Percentiles rank a stretch among this genome's conserved stretches.
Evolutionary conservation across 2,113 vertebrate species (phyloP).

Genomic region (Phrynosoma blainvillii): DNA sequence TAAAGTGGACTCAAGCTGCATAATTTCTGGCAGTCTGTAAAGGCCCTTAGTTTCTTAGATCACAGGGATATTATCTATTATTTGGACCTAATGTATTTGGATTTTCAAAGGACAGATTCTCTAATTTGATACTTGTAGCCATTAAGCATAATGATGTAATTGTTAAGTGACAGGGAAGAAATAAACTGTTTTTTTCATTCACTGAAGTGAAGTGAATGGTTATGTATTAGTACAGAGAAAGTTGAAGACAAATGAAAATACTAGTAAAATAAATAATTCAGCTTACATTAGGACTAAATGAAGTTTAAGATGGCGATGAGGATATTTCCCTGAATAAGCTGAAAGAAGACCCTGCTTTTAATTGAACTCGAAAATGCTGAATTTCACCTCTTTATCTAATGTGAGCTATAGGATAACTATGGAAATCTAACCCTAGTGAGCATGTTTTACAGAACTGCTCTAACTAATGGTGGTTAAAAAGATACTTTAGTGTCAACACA

Average conservation of each 20-base stretch:
- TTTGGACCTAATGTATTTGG: not conserved
- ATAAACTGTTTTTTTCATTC: not conserved
- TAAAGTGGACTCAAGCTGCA: no score
- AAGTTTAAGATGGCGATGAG: not conserved
- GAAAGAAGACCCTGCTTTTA: not conserved
- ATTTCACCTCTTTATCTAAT: not conserved
- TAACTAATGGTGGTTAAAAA: slow-evolving; percentile 26
- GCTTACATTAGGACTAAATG: not conserved
- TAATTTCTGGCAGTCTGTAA: no score
- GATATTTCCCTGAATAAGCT: not conserved
- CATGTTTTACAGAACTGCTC: not conserved
- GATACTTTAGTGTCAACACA: slow-evolving; percentile 8
- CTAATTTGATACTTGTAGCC: not conserved
- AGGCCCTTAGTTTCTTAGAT: not conserved
- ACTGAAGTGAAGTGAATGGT: not conserved
- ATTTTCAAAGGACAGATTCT: not conserved
- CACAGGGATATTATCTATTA: not conserved
- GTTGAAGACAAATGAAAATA: not conserved
- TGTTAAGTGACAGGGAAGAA: not conserved
- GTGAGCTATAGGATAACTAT: not conserved
- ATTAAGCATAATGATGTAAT: not conserved
- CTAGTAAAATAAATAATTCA: not conserved
- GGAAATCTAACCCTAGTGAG: slow-evolving; percentile 2
- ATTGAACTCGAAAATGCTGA: not conserved
- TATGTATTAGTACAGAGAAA: not conserved